A percentile compares a stretch with the other conserved stretches of the same genome.
Evolutionary conservation across 2,113 vertebrate genomes (phyloP).

Genomic region (Talpa occidentalis): DNA sequence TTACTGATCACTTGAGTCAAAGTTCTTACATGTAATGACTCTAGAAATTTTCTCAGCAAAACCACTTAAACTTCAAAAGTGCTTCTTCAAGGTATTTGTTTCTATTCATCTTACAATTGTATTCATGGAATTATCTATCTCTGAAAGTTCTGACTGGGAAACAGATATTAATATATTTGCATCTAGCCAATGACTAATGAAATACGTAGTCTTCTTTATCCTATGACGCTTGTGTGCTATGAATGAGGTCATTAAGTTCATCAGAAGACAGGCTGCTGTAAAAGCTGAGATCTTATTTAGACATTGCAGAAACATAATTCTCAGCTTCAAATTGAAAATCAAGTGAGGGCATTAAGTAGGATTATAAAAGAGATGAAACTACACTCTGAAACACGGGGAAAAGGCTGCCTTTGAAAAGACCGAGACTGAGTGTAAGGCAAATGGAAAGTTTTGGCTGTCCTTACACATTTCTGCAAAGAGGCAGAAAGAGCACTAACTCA

Average conservation of each 20-base stretch:
- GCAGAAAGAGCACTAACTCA: constrained; percentile 33
- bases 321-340: constrained; percentile 3
- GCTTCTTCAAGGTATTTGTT: neutral
- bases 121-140: neutral
- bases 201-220: neutral
- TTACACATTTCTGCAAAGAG: constrained; percentile 37
- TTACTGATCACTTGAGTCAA: neutral
- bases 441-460: constrained; percentile 1
- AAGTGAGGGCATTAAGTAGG: constrained; percentile 5
- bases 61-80: neutral
- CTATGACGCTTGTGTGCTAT: neutral
- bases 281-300: constrained; percentile 18
- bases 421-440: neutral
- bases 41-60: neutral
- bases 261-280: neutral
- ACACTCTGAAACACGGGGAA: neutral
- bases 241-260: constrained; percentile 11
- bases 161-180: neutral
- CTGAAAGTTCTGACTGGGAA: neutral
- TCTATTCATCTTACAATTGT: neutral
- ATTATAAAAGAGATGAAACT: neutral
- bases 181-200: neutral
- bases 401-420: neutral
- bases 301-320: neutral
- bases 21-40: neutral